Evolutionary conservation across 1,140 invertebrate genomes (phyloP), one percentile per base, ranked within the genome.

Genomic region (Camponotus floridanus): DNA sequence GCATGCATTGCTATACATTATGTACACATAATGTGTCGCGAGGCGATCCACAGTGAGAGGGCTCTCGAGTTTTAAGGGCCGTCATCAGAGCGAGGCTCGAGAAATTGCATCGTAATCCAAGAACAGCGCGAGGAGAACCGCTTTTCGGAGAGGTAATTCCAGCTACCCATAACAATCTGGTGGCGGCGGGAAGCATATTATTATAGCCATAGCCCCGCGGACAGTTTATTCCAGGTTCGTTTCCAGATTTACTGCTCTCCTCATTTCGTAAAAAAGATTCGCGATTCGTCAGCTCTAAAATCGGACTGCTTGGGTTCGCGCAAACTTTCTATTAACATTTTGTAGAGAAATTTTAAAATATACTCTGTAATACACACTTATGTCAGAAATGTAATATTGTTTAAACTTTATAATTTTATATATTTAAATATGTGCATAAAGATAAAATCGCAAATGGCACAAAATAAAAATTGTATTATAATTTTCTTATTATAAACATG

Each of bases 201-300:
- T 91, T 93, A 94, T 90, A 87, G 85, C 81, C 86, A 80, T 92
- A 92, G 88, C 86, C 84, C 68, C 86, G 48, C 48, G 86, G 91
- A 88, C 90, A 93, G 91, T 94, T 94, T 93, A 94, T 94, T 94
- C 74, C 90, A 68, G 87, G 89, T 91, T 94, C 92, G 91, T 94
- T 94, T 92, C 86, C 67, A 64, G 87, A 94, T 94, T 94, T 94
- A 94, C 85, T 91, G 70, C 90, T 45, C 70, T 57, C 45, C 73
- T 61, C 88, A 71, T 84, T 88, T 88, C 73, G 51, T 73, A 73
- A 78, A 88, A 92, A 92, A 91, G 92, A 92, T 70, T 89, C 88
- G 31, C 33, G 39, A 51, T 76, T 76, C 70, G 48, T 73, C 65
- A 76, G 51, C 67, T 33, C 83, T 86, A 89, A 88, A 92, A 92